Percentiles rank a stretch among this genome's conserved stretches.
phyloP scores from a whole-genome alignment of 2,113 vertebrate species.

The Nothoprocta pentlandii region DNA sequence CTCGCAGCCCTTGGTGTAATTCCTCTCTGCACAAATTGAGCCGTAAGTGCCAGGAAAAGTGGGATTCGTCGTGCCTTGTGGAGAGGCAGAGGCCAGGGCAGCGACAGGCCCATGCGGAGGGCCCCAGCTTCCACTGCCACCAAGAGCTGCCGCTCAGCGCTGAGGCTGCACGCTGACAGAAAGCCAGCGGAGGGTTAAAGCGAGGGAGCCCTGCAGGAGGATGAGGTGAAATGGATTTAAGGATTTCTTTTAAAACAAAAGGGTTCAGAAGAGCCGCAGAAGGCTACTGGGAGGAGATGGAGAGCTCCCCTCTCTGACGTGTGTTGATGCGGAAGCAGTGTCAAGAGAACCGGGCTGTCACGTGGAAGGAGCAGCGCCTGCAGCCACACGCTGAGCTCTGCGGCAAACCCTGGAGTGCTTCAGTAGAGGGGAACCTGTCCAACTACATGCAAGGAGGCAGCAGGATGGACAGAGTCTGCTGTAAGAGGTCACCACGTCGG shows the following conservation, averaged over 20 bases:
- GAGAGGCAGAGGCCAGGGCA: conserved; percentile 40
- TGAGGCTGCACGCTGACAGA: background rate
- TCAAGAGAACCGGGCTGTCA: background rate
- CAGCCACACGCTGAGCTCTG: background rate
- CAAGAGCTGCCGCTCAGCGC: background rate
- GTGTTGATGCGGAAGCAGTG: background rate
- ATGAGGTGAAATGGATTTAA: conserved; percentile 30
- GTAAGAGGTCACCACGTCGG: background rate
- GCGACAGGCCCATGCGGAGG: background rate
- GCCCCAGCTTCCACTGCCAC: conserved; percentile 28
- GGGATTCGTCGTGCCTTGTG: conserved; percentile 8
- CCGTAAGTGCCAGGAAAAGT: conserved; percentile 20
- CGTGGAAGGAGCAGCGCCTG: background rate
- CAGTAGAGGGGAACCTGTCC: background rate
- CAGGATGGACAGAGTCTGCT: background rate
- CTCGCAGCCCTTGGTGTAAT: conserved; percentile 52
- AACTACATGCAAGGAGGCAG: background rate
- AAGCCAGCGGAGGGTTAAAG: conserved; percentile 37
- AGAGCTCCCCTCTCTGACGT: conserved; percentile 17
- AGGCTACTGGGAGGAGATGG: background rate
- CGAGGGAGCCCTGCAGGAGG: conserved; percentile 20
- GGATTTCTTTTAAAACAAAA: background rate
- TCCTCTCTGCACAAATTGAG: conserved; percentile 28
- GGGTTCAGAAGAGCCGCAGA: background rate
- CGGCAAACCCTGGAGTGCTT: background rate